Percentiles rank a stretch among this genome's conserved stretches.
Conservation (phyloP, 2,113 vertebrate genomes). For the Pandion haliaetus region DNA sequence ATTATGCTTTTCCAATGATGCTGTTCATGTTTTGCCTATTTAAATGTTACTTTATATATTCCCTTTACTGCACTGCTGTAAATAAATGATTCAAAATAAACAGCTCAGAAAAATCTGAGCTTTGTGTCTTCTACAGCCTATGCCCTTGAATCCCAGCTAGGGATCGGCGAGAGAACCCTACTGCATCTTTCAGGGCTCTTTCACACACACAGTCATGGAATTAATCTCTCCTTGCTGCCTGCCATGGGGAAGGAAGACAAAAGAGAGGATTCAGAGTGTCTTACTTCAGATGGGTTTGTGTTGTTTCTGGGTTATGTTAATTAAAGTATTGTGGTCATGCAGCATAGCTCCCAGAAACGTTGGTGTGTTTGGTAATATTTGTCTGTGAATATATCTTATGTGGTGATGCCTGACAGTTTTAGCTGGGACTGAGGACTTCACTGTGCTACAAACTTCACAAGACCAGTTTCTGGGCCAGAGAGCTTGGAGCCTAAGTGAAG, state of each 20-base stretch:
- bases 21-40: constrained; percentile 32
- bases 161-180: not conserved
- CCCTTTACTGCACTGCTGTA: not conserved
- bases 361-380: not conserved
- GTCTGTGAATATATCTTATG: accelerated
- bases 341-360: not conserved
- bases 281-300: not conserved
- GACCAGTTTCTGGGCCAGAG: not conserved
- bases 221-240: not conserved
- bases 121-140: not conserved
- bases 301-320: not conserved
- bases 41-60: constrained; percentile 23
- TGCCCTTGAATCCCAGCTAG: not conserved
- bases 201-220: not conserved
- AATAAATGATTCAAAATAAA: not conserved
- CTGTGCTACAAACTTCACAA: not conserved
- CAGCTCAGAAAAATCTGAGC: not conserved
- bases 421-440: not conserved
- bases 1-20: constrained; percentile 43
- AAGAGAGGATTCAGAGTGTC: not conserved
- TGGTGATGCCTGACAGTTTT: not conserved
- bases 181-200: not conserved
- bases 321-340: not conserved
- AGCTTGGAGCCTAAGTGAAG: no score
- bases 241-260: not conserved